Evolutionary conservation across 1,140 invertebrate genomes (phyloP), one percentile per base, ranked within the genome.

Genomic region (Yoshiicerus persimilis): DNA sequence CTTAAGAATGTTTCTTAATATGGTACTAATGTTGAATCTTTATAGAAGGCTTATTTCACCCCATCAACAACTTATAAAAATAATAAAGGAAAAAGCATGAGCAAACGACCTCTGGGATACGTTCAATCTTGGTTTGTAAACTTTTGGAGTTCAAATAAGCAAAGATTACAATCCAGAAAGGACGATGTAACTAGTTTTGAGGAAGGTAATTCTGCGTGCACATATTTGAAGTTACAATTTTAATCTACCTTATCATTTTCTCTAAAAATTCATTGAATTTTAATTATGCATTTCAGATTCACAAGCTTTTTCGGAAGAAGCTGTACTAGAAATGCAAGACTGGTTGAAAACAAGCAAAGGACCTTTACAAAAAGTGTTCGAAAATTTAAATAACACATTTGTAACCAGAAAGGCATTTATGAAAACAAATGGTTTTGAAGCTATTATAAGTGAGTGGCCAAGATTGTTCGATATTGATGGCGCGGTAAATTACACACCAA

Each of bases 1-100:
- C 39, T 8, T 41, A 13, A 8, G 13, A 41, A 41, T 41, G 39
- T 41, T 41, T 41, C 39, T 89, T 88, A n/a, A n/a, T n/a, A n/a
- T n/a, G n/a, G n/a, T 41, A 41, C 91, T 86, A 87, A 89, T 25
- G 13, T 41, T 36, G 1, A 10, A 23, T 84, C n/a, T 75, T 75
- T 75, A n/a, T 47, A 84, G 83, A 34, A 84, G 8, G 11, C 83
- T 11, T 84, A 16, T 36, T 84, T 84, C 47, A 41, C 83, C n/a
- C 36, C 83, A 6, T 84, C 83, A 41, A 41, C 23, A 2, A 41
- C 83, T 8, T 84, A 30, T n/a, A 41, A n/a, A 41, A 84, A 84
- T 84, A 11, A 11, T 27, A 13, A 27, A 8, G 83, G 83, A 1
- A 84, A 84, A 47, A 39, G 34, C 1, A 20, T 62, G 11, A 47